Evolutionary conservation across 2,888 invertebrate species (phyloP), one percentile per base, ranked within the genome.

Genomic region (Sminthurinus aureus): DNA sequence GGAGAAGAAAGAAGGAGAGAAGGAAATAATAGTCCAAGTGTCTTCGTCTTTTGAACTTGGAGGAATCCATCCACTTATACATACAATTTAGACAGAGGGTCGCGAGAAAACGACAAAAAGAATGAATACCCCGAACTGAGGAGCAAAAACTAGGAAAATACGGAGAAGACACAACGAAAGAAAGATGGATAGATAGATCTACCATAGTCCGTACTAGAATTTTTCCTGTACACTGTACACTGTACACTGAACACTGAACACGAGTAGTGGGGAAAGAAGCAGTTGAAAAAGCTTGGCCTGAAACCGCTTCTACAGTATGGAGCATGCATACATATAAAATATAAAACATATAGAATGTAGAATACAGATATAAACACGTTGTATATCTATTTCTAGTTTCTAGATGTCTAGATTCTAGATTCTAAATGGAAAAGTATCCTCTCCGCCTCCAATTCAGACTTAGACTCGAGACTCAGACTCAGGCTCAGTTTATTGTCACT

Each of bases 401-500:
- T 52, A 13, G 52, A 52, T 52, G 13, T 8, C 13, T 13, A 52
- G 52, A 52, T 13, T 52, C 52, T 52, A 52, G 52, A 52, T 8
- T n/a, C n/a, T n/a, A n/a, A n/a, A 38, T 38, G 38, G 38, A 38
- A 38, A 38, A 67, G n/a, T n/a, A 11, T n/a, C n/a, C 20, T 67
- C 67, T 67, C n/a, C 22, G 0, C n/a, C 22, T 67, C 20, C 67
- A 9, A 9, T 20, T 67, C n/a, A 38, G 38, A 38, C 38, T 38
- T 24, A 38, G 24, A 24, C 24, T 73, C 15, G 67, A 38, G 38
- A 38, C 38, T 38, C 26, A 38, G 24, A 24, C 24, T 73, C 15
- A 24, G 22, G n/a, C 66, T 22, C 58, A 73, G 80, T 85, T 85
- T 83, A 81, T 81, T 84, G 74, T 79, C 81, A 76, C 67, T 81